These are phyloP conservation scores for Labia minor DNA, from an alignment of 2,888 invertebrate species.

Conservation along the genomic window DNA sequence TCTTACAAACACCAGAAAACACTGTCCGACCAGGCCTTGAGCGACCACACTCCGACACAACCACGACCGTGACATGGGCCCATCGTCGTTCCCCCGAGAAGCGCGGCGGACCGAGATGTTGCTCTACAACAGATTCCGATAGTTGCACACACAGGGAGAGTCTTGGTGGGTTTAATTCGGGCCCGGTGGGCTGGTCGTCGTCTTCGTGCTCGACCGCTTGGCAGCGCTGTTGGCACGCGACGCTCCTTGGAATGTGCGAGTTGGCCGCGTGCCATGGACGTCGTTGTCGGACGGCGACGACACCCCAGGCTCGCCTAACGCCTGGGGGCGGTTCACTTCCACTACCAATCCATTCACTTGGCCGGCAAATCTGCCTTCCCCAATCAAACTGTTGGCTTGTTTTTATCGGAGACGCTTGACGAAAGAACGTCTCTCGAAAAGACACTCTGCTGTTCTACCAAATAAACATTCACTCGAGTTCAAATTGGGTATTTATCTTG, in stretches of 20 bases:
- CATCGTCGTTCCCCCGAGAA: neutral
- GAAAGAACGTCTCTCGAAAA: no score
- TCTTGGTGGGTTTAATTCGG: neutral
- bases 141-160: neutral
- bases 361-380: no score
- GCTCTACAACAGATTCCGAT: no score
- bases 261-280: conserved; percentile 22
- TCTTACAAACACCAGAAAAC: neutral
- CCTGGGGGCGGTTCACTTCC: neutral
- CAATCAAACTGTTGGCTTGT: no score
- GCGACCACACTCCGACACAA: neutral
- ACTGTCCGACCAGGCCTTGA: neutral
- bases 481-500: no score
- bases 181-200: conserved; percentile 16
- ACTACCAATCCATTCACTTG: no score
- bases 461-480: no score
- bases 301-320: neutral
- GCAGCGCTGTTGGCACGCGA: conserved; percentile 22
- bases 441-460: no score
- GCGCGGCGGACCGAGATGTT: neutral
- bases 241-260: conserved; percentile 20
- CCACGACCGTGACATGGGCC: neutral
- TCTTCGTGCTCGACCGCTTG: conserved; percentile 18
- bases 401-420: no score
- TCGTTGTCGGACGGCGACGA: conserved; percentile 18